A percentile compares a stretch with the other conserved stretches of the same genome.
These are phyloP conservation scores for Chionodraco myersi DNA, from an alignment of 2,113 vertebrate species.

Conservation along the genomic window DNA sequence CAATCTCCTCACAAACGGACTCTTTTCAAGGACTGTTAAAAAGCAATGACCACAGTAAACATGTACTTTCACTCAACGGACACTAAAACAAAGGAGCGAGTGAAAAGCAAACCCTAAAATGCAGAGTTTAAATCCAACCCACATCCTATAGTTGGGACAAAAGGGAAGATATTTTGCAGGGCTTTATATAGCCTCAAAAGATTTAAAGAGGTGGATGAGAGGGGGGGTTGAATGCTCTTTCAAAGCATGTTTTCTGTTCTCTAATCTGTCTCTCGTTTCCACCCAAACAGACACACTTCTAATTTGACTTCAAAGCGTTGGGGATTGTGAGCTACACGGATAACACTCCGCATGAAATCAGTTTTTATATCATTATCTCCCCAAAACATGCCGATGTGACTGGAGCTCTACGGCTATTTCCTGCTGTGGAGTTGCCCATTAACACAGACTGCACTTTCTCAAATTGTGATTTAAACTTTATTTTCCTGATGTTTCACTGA, in stretches of 20 bases:
- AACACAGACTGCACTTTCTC: conserved; percentile 6
- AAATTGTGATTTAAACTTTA: conserved; percentile 29
- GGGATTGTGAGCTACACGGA: conserved; percentile 45
- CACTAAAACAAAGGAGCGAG: conserved; percentile 30
- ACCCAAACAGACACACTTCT: conserved; percentile 60
- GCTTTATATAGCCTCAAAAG: conserved; percentile 47
- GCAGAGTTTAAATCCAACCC: conserved; percentile 27
- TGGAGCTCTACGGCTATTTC: conserved; percentile 9
- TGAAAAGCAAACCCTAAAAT: conserved; percentile 56
- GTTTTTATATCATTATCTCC: conserved; percentile 64
- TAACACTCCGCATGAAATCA: conserved; percentile 62
- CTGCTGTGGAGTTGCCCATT: conserved; percentile 6
- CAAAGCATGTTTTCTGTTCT: conserved; percentile 48
- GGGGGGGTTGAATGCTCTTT: conserved; percentile 31
- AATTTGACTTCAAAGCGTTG: conserved; percentile 72
- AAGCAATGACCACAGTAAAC: conserved; percentile 60
- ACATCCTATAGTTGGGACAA: conserved; percentile 62
- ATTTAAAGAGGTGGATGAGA: conserved; percentile 28
- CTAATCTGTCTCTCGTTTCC: conserved; percentile 63
- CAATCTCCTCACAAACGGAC: conserved; percentile 28
- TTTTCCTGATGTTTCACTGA: conserved; percentile 20
- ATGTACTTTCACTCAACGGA: conserved; percentile 61
- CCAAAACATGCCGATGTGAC: conserved; percentile 43
- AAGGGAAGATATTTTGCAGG: conserved; percentile 47
- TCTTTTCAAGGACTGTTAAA: conserved; percentile 31